Percentiles rank a stretch among this genome's conserved stretches.
Conservation (phyloP, 2,888 invertebrate genomes). For the Athetis lepigone region DNA sequence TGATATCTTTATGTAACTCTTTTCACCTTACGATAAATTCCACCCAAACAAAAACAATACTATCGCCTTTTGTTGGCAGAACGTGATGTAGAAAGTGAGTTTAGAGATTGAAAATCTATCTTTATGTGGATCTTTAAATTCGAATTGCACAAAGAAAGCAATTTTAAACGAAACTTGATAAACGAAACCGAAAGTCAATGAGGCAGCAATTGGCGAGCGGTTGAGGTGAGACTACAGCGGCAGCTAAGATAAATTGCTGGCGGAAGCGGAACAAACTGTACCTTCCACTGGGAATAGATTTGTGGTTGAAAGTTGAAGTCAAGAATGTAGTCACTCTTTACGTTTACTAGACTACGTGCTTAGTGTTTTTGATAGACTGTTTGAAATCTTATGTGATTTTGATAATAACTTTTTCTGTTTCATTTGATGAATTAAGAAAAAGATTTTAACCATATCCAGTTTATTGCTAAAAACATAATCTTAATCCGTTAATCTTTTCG, state of each 20-base stretch:
- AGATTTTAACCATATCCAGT: too few species aligned
- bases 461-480: too few species aligned
- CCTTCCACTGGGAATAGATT: not conserved
- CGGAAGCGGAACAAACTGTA: constrained; percentile 18
- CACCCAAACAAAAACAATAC: constrained; percentile 63
- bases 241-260: constrained; percentile 47
- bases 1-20: constrained; percentile 71
- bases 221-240: constrained; percentile 44
- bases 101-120: constrained; percentile 70
- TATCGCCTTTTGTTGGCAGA: constrained; percentile 64
- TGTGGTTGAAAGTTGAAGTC: not conserved
- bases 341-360: too few species aligned
- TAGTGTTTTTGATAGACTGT: not conserved
- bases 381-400: not conserved
- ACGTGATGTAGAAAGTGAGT: constrained; percentile 81
- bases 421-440: too few species aligned
- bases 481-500: too few species aligned
- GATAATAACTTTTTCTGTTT: too few species aligned
- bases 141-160: constrained; percentile 72
- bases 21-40: constrained; percentile 62
- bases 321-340: not conserved
- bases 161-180: constrained; percentile 67
- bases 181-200: constrained; percentile 82
- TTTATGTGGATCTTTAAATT: constrained; percentile 62
- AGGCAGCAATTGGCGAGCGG: constrained; percentile 65